Base-by-base conservation (phyloP, 53 echinoderm and acorn worm genomes). In the Actinopyga echinites region DNA sequence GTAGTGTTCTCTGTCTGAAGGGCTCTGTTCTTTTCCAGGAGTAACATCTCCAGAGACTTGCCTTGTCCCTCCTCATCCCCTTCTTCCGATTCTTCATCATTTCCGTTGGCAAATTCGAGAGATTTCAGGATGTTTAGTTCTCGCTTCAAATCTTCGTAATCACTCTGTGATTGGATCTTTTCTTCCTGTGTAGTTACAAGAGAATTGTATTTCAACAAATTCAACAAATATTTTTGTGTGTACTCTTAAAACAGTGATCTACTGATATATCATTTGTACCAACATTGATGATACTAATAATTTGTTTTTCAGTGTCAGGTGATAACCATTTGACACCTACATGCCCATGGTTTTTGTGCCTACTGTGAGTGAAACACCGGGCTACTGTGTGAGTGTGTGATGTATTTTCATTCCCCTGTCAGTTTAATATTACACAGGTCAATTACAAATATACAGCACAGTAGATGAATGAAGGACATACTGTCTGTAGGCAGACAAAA, bases 1-100 rank as follows among this genome's bases (percentile, higher is more conserved):
- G 92, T 93, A 30, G 97, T 96, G 65, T 96, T 96, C 82, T 96
- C 97, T 0, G 97, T 92, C 87, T 93, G 93, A 26, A 96, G 79
- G 1, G 92, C 88, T n/a, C 97, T 64, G 85, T 96, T 96, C 80
- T 96, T 96, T 75, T 96, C 97, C 54, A 96, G 84, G 0, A 96
- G 89, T 31, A 96, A 86, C 97, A 96, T 91, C 81, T 96, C 97
- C 62, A 96, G 87, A 2, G 97, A 93, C 30, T 96, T 96, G 38
- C 67, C 86, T 8, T 34, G 55, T 17, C 56, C 78, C 19, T 78
- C 78, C 21, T 33, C 54, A 22, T 88, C 88, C 55, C 88, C 88
- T 0, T 83, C 89, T 31, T 88, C 89, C 45, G 83, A 74, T 0
- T 81, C 83, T 35, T 85, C 92, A 20, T 79, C 83, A 9, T 75